Evolutionary conservation across 1,140 invertebrate species (phyloP), one percentile per base, ranked within the genome.

Genomic region (Aphelenchoides besseyi): DNA sequence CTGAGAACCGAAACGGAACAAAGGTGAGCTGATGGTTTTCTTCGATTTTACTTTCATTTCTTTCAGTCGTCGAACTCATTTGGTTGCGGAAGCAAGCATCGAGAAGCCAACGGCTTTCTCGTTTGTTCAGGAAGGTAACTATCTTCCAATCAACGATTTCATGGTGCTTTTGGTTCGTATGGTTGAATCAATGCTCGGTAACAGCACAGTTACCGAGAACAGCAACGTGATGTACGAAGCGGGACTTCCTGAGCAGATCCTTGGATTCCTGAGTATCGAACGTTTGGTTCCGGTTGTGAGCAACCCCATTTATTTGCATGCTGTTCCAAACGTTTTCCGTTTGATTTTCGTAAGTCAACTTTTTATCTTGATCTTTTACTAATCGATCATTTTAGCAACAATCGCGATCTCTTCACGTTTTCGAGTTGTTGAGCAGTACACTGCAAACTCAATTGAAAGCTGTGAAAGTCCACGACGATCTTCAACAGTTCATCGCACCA

Each of bases 321-420:
- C 41, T 37, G 37, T 76, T 41, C 57, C 75, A 29, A 76, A 76
- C 30, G 77, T 76, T 29, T 9, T 79, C 29, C 78, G 75, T 18
- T 62, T 61, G 12, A 30, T 76, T 18, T n/a, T 78, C 48, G 70
- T 79, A 41, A 8, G 53, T 75, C 72, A 12, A 0, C 26, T 54
- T 59, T n/a, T 76, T 64, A 2, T 23, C 12, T 16, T 37, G n/a
- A 23, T 1, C 1, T 18, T 9, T 12, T 59, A 33, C 28, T 30
- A 1, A 29, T 70, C n/a, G 12, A 16, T 1, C 12, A 12, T 69
- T 30, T 33, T 69, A 26, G 18, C 67, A 71, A 33, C 57, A 69
- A 69, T 30, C 67, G 1, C 61, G 68, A 33, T 23, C 64, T 68
- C 16, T 71, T 28, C 55, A 33, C 5, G 18, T 18, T 12, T 59